Evolutionary conservation across 2,113 vertebrate genomes (phyloP), one percentile per base, ranked within the genome.

Genomic region (Antennarius striatus): DNA sequence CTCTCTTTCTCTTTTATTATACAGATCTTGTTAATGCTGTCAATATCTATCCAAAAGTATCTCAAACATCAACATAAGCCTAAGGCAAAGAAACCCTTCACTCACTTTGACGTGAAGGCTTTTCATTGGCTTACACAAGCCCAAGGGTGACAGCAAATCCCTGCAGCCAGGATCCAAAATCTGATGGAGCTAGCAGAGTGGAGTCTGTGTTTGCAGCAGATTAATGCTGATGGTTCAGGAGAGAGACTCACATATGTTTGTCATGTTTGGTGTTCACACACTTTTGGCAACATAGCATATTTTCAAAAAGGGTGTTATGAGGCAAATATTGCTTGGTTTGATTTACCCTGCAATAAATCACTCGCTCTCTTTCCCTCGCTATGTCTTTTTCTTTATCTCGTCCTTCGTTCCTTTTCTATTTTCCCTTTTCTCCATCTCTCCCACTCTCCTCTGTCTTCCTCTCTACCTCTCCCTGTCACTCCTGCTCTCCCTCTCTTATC

Each of bases 401-500:
- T 45, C 47, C 39, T 32, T 62, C 43, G 43, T 22, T 54, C 46
- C 56, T 60, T 68, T 62, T 42, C 55, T 71, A 52, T 65, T 45
- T 42, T 73, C 12, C 14, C 63, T 61, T 69, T 56, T 77, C 70
- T 77, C 63, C 55, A 46, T 68, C 64, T 64, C 74, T 73, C 71
- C 64, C 70, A 63, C 71, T 60, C 68, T 66, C 54, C 54, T 63
- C 52, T 61, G 56, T 67, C 68, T 73, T 51, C 70, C 63, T 48
- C 15, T 81, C 59, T 59, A 30, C 30, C 46, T 62, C 63, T 77
- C 64, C 30, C 75, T 59, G 54, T 71, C 56, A 6, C 64, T 86
- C 75, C 72, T 13, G 55, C 70, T 57, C 67, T 76, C 47, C 36
- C 72, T 77, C 83, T 83, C 69, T 69, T 50, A 79, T 85, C 80